Percentiles rank a stretch among this genome's conserved stretches.
These are phyloP conservation scores for Hippopotamyrus pictus DNA, from an alignment of 2,797 vertebrate species.

Conservation along the genomic window DNA sequence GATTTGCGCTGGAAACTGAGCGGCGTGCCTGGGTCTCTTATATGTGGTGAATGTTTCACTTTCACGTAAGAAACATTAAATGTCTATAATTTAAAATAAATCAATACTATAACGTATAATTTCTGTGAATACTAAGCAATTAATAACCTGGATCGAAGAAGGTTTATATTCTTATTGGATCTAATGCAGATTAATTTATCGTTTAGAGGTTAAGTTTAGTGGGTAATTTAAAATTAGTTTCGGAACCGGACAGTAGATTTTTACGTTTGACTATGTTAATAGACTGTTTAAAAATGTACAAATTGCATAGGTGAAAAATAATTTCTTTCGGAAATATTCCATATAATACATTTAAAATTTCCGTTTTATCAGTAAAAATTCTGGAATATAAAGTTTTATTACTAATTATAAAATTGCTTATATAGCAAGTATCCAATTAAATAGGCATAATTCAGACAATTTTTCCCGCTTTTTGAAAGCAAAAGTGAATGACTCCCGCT, in stretches of 20 bases:
- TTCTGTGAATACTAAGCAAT: background rate
- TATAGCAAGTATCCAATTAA: background rate
- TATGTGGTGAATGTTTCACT: background rate
- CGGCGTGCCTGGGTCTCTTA: background rate
- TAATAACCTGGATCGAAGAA: background rate
- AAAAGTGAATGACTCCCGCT: background rate
- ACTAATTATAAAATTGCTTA: background rate
- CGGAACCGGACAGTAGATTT: background rate
- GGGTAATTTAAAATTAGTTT: background rate
- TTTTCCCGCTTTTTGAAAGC: background rate
- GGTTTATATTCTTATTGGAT: background rate
- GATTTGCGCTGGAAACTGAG: slow-evolving; percentile 3
- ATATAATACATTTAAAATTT: background rate
- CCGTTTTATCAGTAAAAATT: background rate
- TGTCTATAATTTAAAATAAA: background rate
- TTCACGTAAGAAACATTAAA: background rate
- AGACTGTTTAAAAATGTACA: background rate
- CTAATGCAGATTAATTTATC: background rate
- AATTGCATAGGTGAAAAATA: background rate
- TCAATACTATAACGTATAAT: background rate
- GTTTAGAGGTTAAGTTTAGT: background rate
- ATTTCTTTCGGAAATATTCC: background rate
- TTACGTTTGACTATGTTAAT: background rate
- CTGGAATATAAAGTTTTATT: background rate
- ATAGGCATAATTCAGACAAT: background rate